Evolutionary conservation across 2,888 invertebrate species (phyloP), one percentile per base, ranked within the genome.

Genomic region (Xanthia icteritia): DNA sequence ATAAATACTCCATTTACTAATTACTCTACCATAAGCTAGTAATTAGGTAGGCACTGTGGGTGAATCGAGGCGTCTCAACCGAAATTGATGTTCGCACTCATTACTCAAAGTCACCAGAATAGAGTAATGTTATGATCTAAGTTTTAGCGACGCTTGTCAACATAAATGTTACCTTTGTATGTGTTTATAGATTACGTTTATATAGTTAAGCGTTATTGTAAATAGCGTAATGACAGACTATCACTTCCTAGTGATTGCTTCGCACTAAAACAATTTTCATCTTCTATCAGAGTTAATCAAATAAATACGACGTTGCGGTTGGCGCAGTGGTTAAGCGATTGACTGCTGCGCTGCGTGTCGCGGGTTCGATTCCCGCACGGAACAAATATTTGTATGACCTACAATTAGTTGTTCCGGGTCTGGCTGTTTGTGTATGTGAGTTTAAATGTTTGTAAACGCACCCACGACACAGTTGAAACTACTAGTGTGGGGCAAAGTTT

Each of bases 91-190:
- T 81, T 82, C 73, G 23, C 76, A 75, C 80, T 86, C 88, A 88
- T 88, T 86, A 88, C 73, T 88, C 86, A 88, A 81, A 79, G 86
- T 86, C 86, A 76, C 70, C 67, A 68, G 83, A 86, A 71, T 80
- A 73, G 71, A 82, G 66, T 77, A 68, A 73, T 76, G 67, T 79
- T 86, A 83, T 78, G 67, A 79, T 84, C 63, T 31, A 84, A 86
- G 80, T 84, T 86, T 70, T 64, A 73, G 68, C 27, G 45, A 45
- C 42, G 69, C 48, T 63, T 83, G 31, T 39, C 68, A 61, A 60
- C 67, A 20, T 42, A 27, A 17, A n/a, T 61, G 13, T 70, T 64
- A 72, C 48, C 73, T 72, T 27, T 23, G 27, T 64, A 42, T 27
- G 13, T 67, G 72, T 9, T 60, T 20, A 63, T 39, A 64, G 0